Base-by-base conservation (phyloP, 2,888 invertebrate species). In the Eristalinus aeneus region DNA sequence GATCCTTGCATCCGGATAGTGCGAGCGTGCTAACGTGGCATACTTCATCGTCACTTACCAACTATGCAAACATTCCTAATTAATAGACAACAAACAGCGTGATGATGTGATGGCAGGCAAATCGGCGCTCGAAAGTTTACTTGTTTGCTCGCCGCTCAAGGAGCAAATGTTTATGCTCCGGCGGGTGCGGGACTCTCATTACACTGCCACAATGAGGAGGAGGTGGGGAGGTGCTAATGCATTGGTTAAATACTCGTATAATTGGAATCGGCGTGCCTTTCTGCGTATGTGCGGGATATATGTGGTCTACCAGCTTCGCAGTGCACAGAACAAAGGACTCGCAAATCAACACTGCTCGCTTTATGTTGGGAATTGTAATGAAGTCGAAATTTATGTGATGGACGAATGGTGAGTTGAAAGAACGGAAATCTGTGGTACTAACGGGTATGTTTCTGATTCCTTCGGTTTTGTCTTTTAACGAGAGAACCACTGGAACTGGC, bases 51-150 rank as follows among this genome's bases (percentile, higher is more conserved):
- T 22, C 60, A 10, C 20, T 39, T 39, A 5, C 8, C 60, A 39
- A 72, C 32, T 67, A 67, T 68, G 67, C 68, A 80, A 80, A 80
- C 56, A 80, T 54, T 67, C 69, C 31, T 80, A 80, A 80, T 73
- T 80, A 80, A 74, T 74, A 56, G 54, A 34, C 54, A 68, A 74
- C 78, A 80, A 73, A 63, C 79, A 63, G 60, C 27, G 27, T 53
- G 10, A 58, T 54, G 60, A 73, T 53, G 79, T 68, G 79, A 54
- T 74, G 73, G 67, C 71, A 74, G 79, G 36, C 67, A 74, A 80
- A 73, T 68, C 61, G 31, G 5, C 54, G 53, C 36, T 6, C 3
- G 2, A 32, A 67, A 54, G 63, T 68, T 67, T 53, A 20, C 3
- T 54, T 72, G 72, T 72, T 79, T 73, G 60, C 68, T 36, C 16